These are phyloP conservation scores for Chironex yamaguchii DNA, from an alignment of 30 jellyfish, hydroid and myxozoan genomes.

Conservation along the genomic window DNA sequence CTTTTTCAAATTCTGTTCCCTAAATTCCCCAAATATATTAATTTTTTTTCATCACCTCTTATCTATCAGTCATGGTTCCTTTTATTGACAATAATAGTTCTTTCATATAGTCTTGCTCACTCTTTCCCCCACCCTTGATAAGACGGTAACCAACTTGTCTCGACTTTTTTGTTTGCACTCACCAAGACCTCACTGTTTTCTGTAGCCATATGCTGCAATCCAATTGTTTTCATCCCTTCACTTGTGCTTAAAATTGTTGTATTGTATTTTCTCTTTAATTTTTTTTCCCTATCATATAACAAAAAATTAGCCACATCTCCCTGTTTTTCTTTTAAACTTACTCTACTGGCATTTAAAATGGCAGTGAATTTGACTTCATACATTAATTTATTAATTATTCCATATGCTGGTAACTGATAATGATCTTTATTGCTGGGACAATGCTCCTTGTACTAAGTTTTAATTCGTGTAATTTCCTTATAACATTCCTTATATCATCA, in stretches of 20 bases:
- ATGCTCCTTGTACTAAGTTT: slow-evolving; percentile 22
- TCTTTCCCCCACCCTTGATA: slow-evolving; percentile 19
- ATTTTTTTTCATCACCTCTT: slow-evolving; percentile 28
- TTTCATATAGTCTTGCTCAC: slow-evolving; percentile 15
- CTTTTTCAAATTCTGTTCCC: not conserved
- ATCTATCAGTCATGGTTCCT: slow-evolving; percentile 33
- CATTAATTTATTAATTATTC: slow-evolving; percentile 14
- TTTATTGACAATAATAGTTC: slow-evolving; percentile 3
- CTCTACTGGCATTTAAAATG: slow-evolving; percentile 12
- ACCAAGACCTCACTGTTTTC: slow-evolving; percentile 17
- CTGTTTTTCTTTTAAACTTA: not conserved
- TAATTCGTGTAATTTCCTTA: slow-evolving; percentile 26
- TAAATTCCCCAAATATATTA: slow-evolving; percentile 13
- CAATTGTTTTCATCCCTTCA: slow-evolving; percentile 17
- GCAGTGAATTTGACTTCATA: slow-evolving; percentile 24
- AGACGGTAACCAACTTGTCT: not conserved
- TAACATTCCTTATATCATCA: slow-evolving; percentile 7
- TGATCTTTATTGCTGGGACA: slow-evolving; percentile 6
- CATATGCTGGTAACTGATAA: slow-evolving; percentile 17
- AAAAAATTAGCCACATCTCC: too few relatives aligned
- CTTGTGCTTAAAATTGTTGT: slow-evolving; percentile 11
- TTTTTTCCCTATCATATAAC: slow-evolving; percentile 28
- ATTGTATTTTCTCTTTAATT: slow-evolving; percentile 26
- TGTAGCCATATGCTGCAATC: slow-evolving; percentile 9
- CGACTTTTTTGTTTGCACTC: not conserved